Evolutionary conservation across 2,113 vertebrate genomes (phyloP).

Genomic region (Mus spicilegus): DNA sequence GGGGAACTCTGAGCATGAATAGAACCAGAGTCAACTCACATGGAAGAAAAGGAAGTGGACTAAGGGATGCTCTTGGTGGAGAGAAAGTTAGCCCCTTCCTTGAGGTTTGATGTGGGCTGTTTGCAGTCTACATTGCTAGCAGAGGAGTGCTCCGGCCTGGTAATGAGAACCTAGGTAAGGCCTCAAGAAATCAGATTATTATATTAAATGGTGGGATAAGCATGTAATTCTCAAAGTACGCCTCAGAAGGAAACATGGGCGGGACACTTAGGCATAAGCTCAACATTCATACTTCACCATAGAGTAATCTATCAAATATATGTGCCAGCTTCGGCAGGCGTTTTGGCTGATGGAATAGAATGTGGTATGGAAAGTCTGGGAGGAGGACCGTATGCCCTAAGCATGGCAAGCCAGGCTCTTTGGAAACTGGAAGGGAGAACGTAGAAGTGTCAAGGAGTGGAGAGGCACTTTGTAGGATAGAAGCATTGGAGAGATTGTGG

Average conservation of each 20-base stretch:
- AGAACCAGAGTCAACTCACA: neutral
- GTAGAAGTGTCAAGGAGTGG: too few relatives aligned
- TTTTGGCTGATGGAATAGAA: neutral
- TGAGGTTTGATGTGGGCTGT: neutral
- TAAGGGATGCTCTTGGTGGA: neutral
- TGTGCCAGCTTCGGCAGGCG: neutral
- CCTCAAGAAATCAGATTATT: neutral
- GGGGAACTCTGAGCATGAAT: neutral
- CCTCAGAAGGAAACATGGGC: neutral
- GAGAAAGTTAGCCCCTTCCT: neutral
- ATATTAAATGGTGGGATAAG: neutral
- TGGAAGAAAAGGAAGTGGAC: neutral
- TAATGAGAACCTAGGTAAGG: neutral
- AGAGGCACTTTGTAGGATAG: neutral
- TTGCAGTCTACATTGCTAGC: neutral
- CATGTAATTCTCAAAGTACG: neutral
- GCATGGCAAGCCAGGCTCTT: neutral
- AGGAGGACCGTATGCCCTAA: fast-evolving
- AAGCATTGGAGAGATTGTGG: neutral
- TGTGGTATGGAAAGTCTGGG: neutral
- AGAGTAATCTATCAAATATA: neutral
- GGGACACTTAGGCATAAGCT: neutral
- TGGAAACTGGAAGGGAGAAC: neutral
- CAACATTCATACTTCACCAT: neutral
- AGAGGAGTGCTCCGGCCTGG: neutral